Evolutionary conservation across 2,797 vertebrate species (phyloP).

Genomic region (Enteromius trimaculatus): DNA sequence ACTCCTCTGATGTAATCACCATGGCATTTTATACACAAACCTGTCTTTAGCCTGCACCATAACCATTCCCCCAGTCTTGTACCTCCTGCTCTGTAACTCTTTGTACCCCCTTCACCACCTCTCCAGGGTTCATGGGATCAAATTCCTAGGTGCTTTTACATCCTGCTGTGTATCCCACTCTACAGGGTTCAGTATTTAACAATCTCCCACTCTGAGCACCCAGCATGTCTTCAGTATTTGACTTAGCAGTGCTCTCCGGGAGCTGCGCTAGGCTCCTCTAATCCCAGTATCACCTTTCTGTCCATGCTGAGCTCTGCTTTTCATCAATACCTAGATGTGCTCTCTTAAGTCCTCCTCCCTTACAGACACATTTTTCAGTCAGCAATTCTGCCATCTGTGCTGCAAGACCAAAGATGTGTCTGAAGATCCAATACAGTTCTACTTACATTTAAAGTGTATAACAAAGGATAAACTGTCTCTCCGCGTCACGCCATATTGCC

Average conservation of each 20-base stretch:
- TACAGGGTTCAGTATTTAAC: constrained; percentile 10
- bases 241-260: constrained; percentile 6
- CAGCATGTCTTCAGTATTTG: constrained; percentile 31
- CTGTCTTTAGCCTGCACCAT: not conserved
- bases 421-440: constrained; percentile 40
- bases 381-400: constrained; percentile 16
- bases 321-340: constrained; percentile 41
- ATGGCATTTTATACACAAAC: constrained; percentile 29
- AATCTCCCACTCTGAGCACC: not conserved
- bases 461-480: not conserved
- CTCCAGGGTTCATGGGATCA: constrained; percentile 5
- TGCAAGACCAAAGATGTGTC: constrained; percentile 35
- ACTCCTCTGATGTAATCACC: constrained; percentile 10
- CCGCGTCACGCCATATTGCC: not conserved
- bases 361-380: constrained; percentile 4
- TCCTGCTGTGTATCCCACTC: constrained; percentile 18
- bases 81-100: constrained; percentile 8
- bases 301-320: constrained; percentile 44
- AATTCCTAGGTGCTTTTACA: constrained; percentile 32
- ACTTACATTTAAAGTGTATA: not conserved
- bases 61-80: not conserved
- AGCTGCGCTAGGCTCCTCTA: constrained; percentile 34
- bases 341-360: not conserved
- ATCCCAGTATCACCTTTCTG: constrained; percentile 45
- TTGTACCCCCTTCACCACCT: constrained; percentile 10